Conservation (phyloP, 2,113 vertebrate genomes). For the Vidua chalybeata region DNA sequence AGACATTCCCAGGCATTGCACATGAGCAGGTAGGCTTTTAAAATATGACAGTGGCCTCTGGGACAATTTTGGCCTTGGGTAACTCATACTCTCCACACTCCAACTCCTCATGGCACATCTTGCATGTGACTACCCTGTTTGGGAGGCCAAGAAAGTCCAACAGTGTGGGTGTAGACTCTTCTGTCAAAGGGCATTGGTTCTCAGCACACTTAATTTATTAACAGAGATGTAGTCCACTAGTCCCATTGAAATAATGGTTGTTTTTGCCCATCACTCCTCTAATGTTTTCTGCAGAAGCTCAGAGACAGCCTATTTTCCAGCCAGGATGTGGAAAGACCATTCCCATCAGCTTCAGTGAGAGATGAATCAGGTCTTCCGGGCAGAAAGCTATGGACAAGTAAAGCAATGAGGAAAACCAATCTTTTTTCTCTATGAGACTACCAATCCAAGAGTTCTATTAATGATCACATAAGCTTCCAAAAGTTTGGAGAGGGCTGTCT, state of each 20-base stretch:
- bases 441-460: background rate
- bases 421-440: background rate
- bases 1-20: background rate
- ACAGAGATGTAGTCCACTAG: background rate
- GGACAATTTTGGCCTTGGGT: background rate
- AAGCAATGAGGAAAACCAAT: background rate
- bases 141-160: background rate
- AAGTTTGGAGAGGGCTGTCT: background rate
- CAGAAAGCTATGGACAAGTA: background rate
- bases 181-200: background rate
- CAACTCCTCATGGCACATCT: background rate
- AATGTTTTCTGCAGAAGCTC: background rate
- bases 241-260: accelerated
- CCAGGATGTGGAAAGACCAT: background rate
- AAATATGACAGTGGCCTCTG: background rate
- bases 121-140: background rate
- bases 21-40: background rate
- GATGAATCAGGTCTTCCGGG: background rate
- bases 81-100: accelerated
- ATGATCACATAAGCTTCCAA: background rate
- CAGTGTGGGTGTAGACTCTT: background rate
- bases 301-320: background rate
- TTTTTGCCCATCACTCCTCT: background rate
- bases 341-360: background rate
- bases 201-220: background rate